phyloP scores from a whole-genome alignment of 1,140 invertebrate genomes.

The Hycleus cichorii region DNA sequence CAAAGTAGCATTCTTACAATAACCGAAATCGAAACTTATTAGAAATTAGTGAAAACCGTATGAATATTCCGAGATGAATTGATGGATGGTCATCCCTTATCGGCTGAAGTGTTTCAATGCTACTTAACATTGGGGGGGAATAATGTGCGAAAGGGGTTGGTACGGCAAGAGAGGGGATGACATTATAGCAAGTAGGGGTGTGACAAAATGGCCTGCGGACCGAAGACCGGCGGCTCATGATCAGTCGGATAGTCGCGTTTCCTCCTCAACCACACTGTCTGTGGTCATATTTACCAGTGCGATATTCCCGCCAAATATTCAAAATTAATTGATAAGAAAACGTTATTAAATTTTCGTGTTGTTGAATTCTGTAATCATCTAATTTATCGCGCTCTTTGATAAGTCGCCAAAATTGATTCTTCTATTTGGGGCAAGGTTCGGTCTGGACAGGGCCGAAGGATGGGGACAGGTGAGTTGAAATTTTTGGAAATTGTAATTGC shows the following conservation, averaged over 20 bases:
- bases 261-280: constrained; percentile 11
- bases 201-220: constrained; percentile 43
- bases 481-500: background rate
- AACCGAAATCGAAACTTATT: no score
- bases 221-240: constrained; percentile 32
- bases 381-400: background rate
- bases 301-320: background rate
- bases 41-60: no score
- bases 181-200: constrained; percentile 36
- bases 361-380: no score
- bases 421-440: constrained; percentile 40
- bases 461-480: constrained; percentile 37
- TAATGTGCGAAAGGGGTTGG: constrained; percentile 12
- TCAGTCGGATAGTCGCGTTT: constrained; percentile 37
- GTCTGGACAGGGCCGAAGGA: constrained; percentile 38
- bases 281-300: constrained; percentile 1
- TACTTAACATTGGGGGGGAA: background rate
- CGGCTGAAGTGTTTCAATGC: background rate
- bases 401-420: constrained; percentile 37
- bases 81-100: no score
- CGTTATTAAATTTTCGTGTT: background rate
- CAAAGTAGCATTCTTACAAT: no score
- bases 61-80: no score
- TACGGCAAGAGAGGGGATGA: constrained; percentile 31
- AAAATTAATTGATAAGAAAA: background rate